These are phyloP conservation scores for Flexamia atlantica DNA, from an alignment of 2,888 invertebrate genomes.

Conservation along the genomic window DNA sequence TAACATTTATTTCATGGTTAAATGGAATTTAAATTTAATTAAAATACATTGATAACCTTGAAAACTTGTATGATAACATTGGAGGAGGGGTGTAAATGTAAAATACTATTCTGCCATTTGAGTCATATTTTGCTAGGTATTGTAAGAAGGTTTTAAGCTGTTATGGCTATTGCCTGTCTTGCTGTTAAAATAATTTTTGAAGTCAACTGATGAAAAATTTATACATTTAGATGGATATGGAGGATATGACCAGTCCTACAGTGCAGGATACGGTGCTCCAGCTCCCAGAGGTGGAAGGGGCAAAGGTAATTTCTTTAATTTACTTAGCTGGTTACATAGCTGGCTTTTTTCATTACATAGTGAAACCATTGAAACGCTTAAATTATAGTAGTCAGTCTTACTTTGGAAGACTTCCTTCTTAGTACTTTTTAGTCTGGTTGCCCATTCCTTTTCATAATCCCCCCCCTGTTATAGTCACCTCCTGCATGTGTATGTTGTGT, in stretches of 20 bases:
- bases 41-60: too few species aligned
- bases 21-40: too few species aligned
- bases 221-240: slow-evolving; percentile 77
- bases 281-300: slow-evolving; percentile 82
- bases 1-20: too few species aligned
- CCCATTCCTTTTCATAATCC: slow-evolving; percentile 16
- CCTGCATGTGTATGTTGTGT: slow-evolving; percentile 38
- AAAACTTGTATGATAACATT: too few species aligned
- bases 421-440: slow-evolving; percentile 58
- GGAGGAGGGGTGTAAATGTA: too few species aligned
- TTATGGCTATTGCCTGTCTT: too few species aligned
- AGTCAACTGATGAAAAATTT: background rate
- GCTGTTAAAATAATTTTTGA: too few species aligned
- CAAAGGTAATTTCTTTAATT: slow-evolving; percentile 86
- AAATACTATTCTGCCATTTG: too few species aligned
- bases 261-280: slow-evolving; percentile 92
- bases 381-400: slow-evolving; percentile 25
- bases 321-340: slow-evolving; percentile 66
- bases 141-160: too few species aligned
- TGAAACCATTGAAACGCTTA: slow-evolving; percentile 58
- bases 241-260: slow-evolving; percentile 94
- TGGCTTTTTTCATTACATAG: slow-evolving; percentile 70
- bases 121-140: too few species aligned
- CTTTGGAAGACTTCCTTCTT: slow-evolving; percentile 59
- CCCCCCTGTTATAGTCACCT: slow-evolving; percentile 21